Evolutionary conservation across 2,113 vertebrate species (phyloP).

Genomic region (Aspidoscelis tigris): DNA sequence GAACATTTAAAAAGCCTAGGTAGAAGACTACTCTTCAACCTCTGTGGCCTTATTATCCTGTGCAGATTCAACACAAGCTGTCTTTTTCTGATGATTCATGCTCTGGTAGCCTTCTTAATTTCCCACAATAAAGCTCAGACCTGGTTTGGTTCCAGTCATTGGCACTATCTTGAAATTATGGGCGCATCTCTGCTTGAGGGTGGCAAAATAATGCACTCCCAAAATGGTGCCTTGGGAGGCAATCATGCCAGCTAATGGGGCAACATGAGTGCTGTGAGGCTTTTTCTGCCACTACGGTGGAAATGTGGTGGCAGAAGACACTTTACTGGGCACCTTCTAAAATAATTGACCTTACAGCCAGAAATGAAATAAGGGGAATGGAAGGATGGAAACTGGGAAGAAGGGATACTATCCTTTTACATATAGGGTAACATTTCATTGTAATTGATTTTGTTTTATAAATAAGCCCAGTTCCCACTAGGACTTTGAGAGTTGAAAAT

Average conservation of each 20-base stretch:
- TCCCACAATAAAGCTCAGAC: not conserved
- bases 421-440: not conserved
- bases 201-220: too few relatives aligned
- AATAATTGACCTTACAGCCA: too few relatives aligned
- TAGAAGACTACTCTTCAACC: not conserved
- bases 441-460: not conserved
- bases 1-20: not conserved
- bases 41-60: not conserved
- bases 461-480: not conserved
- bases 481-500: too few relatives aligned
- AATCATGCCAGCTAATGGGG: too few relatives aligned
- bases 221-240: too few relatives aligned
- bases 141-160: not conserved
- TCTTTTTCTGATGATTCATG: not conserved
- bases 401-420: not conserved
- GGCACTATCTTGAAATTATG: not conserved
- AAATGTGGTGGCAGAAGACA: too few relatives aligned
- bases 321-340: too few relatives aligned
- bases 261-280: too few relatives aligned
- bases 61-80: not conserved
- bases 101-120: not conserved
- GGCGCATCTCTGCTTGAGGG: not conserved
- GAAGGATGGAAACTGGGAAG: not conserved
- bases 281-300: too few relatives aligned
- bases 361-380: not conserved